phyloP scores from a whole-genome alignment of 2,113 vertebrate species.

The Plestiodon gilberti region DNA sequence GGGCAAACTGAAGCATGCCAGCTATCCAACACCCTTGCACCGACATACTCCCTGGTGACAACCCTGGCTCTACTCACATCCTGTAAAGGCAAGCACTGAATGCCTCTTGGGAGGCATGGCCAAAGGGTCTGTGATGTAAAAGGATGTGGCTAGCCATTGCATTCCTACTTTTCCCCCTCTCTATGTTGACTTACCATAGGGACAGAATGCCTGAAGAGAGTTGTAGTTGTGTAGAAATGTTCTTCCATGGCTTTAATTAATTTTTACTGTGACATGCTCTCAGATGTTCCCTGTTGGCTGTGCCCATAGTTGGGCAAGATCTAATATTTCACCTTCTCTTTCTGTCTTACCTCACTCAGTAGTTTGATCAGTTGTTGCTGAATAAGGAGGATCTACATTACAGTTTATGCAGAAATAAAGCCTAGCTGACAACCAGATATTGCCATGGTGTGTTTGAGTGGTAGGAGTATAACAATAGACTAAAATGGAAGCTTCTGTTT shows the following conservation, averaged over 20 bases:
- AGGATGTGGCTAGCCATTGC: no score
- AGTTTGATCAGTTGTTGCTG: background rate
- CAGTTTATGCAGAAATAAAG: background rate
- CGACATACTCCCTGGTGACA: no score
- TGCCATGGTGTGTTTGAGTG: background rate
- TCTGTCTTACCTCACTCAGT: background rate
- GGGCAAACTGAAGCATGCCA: no score
- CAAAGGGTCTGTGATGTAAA: no score
- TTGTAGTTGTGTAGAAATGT: no score
- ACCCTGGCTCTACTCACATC: no score
- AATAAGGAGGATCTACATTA: background rate
- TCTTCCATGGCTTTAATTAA: background rate
- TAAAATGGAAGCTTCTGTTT: background rate
- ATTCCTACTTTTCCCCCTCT: no score
- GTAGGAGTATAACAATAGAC: background rate
- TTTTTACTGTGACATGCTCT: background rate
- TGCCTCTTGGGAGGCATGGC: no score
- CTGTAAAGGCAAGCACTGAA: no score
- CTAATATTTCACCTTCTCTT: background rate
- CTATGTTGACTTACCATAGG: no score
- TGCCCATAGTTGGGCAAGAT: background rate
- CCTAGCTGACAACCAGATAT: background rate
- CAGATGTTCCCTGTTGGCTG: background rate
- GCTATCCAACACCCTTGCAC: no score
- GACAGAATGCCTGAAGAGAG: no score